Evolutionary conservation across 2,888 invertebrate genomes (phyloP), one percentile per base, ranked within the genome.

Genomic region (Cryptophagus acutangulus): DNA sequence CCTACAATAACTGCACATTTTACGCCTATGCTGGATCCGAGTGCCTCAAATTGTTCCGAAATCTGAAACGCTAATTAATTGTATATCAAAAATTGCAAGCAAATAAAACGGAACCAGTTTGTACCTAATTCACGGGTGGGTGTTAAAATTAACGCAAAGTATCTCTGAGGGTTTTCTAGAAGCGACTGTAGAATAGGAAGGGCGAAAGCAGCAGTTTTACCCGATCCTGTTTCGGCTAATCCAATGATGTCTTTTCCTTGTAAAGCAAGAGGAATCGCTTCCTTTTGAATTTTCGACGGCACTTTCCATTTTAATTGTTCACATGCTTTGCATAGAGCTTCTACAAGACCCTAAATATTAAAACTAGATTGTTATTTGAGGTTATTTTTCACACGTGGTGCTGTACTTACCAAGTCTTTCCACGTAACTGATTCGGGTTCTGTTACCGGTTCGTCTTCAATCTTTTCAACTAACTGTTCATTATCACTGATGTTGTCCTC

Each of bases 1-100:
- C 99, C 99, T 2, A 99, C 97, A 59, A 99, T 86, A 0, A 97
- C 96, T 38, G 85, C 91, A 71, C 89, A 90, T 75, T 93, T 92
- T 1, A 99, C 87, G 25, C 96, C 96, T 64, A 99, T 91, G 45
- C 82, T 79, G 9, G 88, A 77, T 39, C 90, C 89, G 45, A 99
- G 74, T 2, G 97, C 97, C 68, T 95, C 92, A 74, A 99, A 93
- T 65, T 99, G 99, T 71, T 99, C 97, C 0, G 91, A 87, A 62
- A 99, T 99, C 71, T 99, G 99, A 67, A 94, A 94, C 2, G 99
- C 99, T 58, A 99, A n/a, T n/a, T n/a, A n/a, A n/a, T n/a, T n/a
- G n/a, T n/a, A n/a, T n/a, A n/a, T n/a, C n/a, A n/a, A n/a, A n/a
- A n/a, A n/a, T n/a, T n/a, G n/a, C n/a, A n/a, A n/a, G n/a, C n/a